Evolutionary conservation across 2,797 vertebrate species (phyloP), one percentile per base, ranked within the genome.

Genomic region (Parauchenoglanis ngamensis): DNA sequence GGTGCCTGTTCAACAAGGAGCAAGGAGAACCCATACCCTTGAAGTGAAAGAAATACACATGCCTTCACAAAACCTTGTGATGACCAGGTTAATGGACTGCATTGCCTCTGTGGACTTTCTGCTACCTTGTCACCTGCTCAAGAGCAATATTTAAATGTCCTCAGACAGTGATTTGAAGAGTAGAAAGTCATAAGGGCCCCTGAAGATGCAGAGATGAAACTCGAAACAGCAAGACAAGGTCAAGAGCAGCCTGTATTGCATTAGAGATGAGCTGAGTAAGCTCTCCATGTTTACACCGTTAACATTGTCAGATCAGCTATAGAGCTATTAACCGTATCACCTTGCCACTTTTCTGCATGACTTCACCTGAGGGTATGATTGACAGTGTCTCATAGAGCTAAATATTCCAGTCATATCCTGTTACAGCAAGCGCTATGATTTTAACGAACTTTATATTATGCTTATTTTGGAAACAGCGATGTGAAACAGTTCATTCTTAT

Each of bases 201-300:
- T 40, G 49, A 7, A 35, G 73, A 79, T 82, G 68, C 59, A 84
- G 65, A 59, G 23, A 10, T 77, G 59, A 87, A 56, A 44, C 65
- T 85, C 70, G 61, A 65, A 77, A 59, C 57, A 57, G 10, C n/a
- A 81, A 10, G 17, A 87, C 94, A 95, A 94, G 94, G 94, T 95
- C 93, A 92, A 46, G 63, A n/a, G 84, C 86, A 44, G 81, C 79
- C 87, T 87, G 88, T 49, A 79, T 87, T 90, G 92, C 91, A 94
- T 95, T 90, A 86, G 63, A 90, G 91, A 94, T 93, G 90, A 93
- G 91, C 83, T 49, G 83, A 56, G 56, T 85, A 89, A 87, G 91
- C 88, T 88, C 84, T 89, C 49, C 56, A 63, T 85, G 88, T 80
- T 92, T 56, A 57, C 84, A 46, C 65, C 88, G 86, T 93, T 92